Evolutionary conservation across 2,888 invertebrate genomes (phyloP).

Genomic region (Microctonus hyperodae): DNA sequence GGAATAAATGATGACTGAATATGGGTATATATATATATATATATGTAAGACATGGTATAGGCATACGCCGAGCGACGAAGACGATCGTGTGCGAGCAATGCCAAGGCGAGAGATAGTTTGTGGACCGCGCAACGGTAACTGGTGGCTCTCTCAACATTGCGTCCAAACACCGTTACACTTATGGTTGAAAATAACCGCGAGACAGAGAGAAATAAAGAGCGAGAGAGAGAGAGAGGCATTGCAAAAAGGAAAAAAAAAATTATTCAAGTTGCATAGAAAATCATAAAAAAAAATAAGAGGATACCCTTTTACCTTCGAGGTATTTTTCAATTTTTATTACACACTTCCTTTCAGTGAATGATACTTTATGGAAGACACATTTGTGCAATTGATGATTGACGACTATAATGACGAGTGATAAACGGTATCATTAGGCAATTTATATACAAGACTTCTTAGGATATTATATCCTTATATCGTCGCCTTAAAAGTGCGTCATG

Average conservation of each 20-base stretch:
- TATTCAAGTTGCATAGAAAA: too few relatives aligned
- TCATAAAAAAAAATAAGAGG: too few relatives aligned
- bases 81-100: neutral
- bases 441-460: constrained; percentile 1
- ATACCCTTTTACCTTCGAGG: too few relatives aligned
- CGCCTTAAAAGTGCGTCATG: neutral
- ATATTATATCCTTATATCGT: neutral
- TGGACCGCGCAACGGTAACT: constrained; percentile 61
- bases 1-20: constrained; percentile 5
- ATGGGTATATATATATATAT: neutral
- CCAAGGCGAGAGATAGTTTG: constrained; percentile 48
- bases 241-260: too few relatives aligned
- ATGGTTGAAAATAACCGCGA: constrained; percentile 37
- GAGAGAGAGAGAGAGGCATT: neutral
- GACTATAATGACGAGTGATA: neutral
- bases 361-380: neutral
- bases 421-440: neutral
- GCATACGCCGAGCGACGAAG: neutral
- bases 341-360: neutral
- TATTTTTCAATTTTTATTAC: neutral
- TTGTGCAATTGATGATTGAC: constrained; percentile 22
- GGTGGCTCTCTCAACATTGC: constrained; percentile 43
- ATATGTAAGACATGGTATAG: neutral
- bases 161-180: constrained; percentile 60
- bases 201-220: constrained; percentile 43